phyloP scores from a whole-genome alignment of 1,140 invertebrate genomes.

The Danaus plexippus region DNA sequence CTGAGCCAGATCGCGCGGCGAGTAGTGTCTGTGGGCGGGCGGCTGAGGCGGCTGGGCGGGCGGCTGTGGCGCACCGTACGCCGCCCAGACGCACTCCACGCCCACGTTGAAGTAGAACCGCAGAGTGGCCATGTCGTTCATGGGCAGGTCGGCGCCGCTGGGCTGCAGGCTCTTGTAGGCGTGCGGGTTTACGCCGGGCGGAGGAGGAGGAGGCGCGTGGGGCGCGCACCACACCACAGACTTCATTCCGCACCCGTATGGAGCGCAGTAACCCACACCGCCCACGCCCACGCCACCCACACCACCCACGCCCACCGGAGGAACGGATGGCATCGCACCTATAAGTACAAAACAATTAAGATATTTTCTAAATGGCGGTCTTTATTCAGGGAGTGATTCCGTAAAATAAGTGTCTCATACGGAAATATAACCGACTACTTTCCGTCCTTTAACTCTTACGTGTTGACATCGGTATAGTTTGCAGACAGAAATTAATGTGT shows the following conservation, averaged over 20 bases:
- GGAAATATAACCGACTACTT: too few species aligned
- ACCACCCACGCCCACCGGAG: constrained; percentile 5
- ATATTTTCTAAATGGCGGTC: too few species aligned
- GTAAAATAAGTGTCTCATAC: too few species aligned
- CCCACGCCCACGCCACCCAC: constrained; percentile 9
- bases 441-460: too few species aligned
- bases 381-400: too few species aligned
- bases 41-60: constrained; percentile 24
- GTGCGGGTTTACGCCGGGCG: constrained; percentile 63
- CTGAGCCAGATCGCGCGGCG: constrained; percentile 35
- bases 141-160: constrained; percentile 74
- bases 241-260: constrained; percentile 40
- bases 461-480: too few species aligned
- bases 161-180: constrained; percentile 68
- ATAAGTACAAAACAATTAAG: too few species aligned
- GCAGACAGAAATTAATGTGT: too few species aligned
- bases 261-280: constrained; percentile 14
- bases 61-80: constrained; percentile 40
- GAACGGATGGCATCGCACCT: constrained; percentile 11
- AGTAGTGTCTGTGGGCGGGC: constrained; percentile 35
- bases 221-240: constrained; percentile 37
- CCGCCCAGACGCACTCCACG: constrained; percentile 70
- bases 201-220: constrained; percentile 34
- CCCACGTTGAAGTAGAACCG: constrained; percentile 80
- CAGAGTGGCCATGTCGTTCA: constrained; percentile 74